phyloP scores from a whole-genome alignment of 2,888 invertebrate genomes.

The Tipula unca region DNA sequence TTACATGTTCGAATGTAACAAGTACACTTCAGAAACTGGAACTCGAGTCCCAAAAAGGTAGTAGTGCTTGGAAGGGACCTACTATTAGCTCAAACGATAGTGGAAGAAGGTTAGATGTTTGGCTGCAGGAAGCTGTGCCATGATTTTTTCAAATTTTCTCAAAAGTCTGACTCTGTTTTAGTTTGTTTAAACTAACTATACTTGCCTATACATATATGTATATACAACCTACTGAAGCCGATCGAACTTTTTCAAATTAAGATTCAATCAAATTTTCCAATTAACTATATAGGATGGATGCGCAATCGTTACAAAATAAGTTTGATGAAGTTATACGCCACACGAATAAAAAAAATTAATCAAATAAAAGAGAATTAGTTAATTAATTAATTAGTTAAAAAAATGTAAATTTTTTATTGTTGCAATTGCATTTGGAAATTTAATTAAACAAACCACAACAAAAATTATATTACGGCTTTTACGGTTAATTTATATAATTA shows the following conservation, averaged over 20 bases:
- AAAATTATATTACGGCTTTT: background rate
- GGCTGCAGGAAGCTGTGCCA: too few relatives aligned
- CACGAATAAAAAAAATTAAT: background rate
- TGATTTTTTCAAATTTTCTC: too few relatives aligned
- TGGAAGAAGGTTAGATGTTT: too few relatives aligned
- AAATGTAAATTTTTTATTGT: background rate
- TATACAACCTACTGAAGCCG: background rate
- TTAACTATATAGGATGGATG: too few relatives aligned
- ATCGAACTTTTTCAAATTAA: background rate
- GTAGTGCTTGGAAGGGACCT: too few relatives aligned
- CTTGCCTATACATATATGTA: too few relatives aligned
- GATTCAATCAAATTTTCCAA: background rate
- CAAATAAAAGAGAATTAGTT: background rate
- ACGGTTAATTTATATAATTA: background rate
- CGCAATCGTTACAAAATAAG: background rate
- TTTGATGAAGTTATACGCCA: background rate
- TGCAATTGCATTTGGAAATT: background rate
- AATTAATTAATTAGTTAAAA: background rate
- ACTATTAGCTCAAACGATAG: too few relatives aligned
- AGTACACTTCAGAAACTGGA: too few relatives aligned
- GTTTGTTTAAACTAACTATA: too few relatives aligned
- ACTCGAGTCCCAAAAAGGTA: too few relatives aligned
- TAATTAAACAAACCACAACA: background rate
- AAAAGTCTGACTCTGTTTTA: too few relatives aligned
- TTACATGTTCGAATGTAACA: too few relatives aligned